These are phyloP conservation scores for Prunella himalayana DNA, from an alignment of 2,113 vertebrate genomes.

Conservation along the genomic window DNA sequence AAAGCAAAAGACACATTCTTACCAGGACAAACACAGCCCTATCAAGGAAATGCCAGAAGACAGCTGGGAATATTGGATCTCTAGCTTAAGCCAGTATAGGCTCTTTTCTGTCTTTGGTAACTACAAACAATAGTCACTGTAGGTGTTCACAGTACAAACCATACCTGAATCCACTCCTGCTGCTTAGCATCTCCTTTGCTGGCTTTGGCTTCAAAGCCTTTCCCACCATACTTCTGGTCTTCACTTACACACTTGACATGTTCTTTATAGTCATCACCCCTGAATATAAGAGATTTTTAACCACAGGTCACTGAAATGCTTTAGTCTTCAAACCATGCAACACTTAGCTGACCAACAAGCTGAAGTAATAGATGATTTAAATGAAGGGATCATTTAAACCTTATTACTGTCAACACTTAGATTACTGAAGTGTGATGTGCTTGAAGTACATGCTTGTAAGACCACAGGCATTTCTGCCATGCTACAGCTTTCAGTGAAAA, in stretches of 20 bases:
- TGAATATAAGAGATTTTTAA: constrained; percentile 34
- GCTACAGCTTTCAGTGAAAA: background rate
- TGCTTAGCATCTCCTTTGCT: constrained; percentile 92
- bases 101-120: background rate
- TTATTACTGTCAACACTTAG: fast-evolving
- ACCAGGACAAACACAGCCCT: background rate
- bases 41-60: background rate
- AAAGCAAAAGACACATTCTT: background rate
- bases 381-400: fast-evolving
- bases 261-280: constrained; percentile 88
- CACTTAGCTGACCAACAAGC: background rate
- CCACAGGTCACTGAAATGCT: background rate
- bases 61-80: background rate
- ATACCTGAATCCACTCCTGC: constrained; percentile 92
- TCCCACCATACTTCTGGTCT: constrained; percentile 95
- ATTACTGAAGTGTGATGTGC: background rate
- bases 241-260: constrained; percentile 89
- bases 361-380: background rate
- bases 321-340: background rate
- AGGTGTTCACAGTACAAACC: background rate
- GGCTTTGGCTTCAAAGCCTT: constrained; percentile 84
- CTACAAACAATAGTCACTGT: background rate
- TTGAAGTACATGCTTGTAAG: background rate
- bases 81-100: background rate
- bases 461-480: background rate